phyloP scores from a whole-genome alignment of 1,140 invertebrate genomes.

The Lordiphosa clarofinis region DNA sequence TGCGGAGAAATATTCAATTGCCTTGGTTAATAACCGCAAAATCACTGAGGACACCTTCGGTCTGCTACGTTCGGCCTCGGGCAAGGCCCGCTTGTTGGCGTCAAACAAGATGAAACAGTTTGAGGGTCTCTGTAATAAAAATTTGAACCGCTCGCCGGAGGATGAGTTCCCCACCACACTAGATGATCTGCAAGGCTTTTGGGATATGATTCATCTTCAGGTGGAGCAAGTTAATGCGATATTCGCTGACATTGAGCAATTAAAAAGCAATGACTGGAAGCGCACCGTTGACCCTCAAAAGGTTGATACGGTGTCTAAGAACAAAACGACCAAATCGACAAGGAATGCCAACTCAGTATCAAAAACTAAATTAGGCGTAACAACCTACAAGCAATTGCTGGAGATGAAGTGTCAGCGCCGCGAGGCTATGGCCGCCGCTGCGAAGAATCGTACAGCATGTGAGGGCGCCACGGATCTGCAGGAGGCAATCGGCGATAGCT shows the following conservation, averaged over 20 bases:
- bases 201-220: slow-evolving; percentile 97
- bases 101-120: slow-evolving; percentile 98
- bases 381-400: slow-evolving; percentile 85
- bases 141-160: slow-evolving; percentile 84
- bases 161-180: slow-evolving; percentile 92
- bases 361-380: slow-evolving; percentile 37
- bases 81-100: slow-evolving; percentile 93
- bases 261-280: slow-evolving; percentile 87
- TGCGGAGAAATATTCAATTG: slow-evolving; percentile 85
- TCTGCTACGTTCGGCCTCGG: slow-evolving; percentile 91
- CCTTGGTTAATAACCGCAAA: slow-evolving; percentile 79
- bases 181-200: slow-evolving; percentile 95
- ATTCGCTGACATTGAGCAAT: slow-evolving; percentile 88
- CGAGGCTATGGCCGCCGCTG: slow-evolving; percentile 82
- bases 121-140: slow-evolving; percentile 85
- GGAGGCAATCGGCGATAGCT: slow-evolving; percentile 33
- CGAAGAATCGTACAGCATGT: slow-evolving; percentile 43
- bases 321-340: slow-evolving; percentile 28
- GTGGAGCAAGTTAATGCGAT: slow-evolving; percentile 88
- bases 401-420: slow-evolving; percentile 85
- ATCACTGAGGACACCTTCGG: slow-evolving; percentile 90
- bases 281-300: slow-evolving; percentile 13
- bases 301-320: slow-evolving; percentile 1
- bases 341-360: slow-evolving; percentile 31
- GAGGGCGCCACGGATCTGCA: slow-evolving; percentile 18